phyloP scores from a whole-genome alignment of 2,797 vertebrate genomes.

The Halcyon leucocephala region DNA sequence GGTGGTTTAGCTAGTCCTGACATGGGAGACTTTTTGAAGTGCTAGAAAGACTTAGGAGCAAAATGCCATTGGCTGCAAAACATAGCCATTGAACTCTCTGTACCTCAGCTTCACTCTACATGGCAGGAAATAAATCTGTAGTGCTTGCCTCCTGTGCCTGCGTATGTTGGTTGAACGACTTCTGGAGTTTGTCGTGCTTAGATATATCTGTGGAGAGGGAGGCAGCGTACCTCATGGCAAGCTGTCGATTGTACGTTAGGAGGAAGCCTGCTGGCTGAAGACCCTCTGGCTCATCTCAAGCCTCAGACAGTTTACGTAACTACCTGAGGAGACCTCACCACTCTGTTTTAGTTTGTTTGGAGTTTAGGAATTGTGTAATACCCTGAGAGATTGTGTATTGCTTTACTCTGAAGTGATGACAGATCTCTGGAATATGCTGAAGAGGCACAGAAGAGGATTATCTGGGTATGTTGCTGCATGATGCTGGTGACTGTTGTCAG shows the following conservation, averaged over 20 bases:
- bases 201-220: background rate
- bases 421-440: background rate
- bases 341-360: background rate
- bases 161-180: accelerated
- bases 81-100: background rate
- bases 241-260: background rate
- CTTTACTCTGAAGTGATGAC: background rate
- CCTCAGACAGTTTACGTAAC: background rate
- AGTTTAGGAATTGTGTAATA: background rate
- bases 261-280: background rate
- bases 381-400: background rate
- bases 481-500: background rate
- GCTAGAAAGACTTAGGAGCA: background rate
- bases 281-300: background rate
- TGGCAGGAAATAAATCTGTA: accelerated
- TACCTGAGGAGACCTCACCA: background rate
- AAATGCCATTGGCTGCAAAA: background rate
- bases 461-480: background rate
- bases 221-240: background rate
- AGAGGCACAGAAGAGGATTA: background rate
- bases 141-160: background rate
- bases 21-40: accelerated
- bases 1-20: background rate
- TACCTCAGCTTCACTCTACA: background rate
- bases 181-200: background rate